phyloP scores from a whole-genome alignment of 2,797 vertebrate genomes.

The Muraenolepis orangiensis region DNA sequence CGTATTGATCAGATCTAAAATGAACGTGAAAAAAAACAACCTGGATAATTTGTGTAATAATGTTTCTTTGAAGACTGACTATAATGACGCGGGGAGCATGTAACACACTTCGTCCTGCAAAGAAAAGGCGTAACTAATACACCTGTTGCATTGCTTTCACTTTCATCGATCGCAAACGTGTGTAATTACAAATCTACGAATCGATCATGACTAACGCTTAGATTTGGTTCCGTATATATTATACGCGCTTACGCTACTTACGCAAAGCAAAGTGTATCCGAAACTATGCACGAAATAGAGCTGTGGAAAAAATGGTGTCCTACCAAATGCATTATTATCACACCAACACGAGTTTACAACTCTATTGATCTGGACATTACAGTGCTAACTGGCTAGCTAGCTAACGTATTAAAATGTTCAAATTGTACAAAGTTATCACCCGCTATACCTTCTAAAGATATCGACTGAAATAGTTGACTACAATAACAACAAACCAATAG shows the following conservation, averaged over 20 bases:
- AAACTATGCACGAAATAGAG: neutral
- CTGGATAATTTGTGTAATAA: neutral
- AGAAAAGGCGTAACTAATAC: neutral
- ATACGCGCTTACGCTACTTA: neutral
- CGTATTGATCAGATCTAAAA: too few species aligned
- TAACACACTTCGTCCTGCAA: too few species aligned
- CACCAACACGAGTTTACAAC: too few species aligned
- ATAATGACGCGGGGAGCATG: neutral
- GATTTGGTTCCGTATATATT: neutral
- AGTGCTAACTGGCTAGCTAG: conserved; percentile 57
- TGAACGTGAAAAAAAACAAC: too few species aligned
- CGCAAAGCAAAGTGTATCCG: neutral
- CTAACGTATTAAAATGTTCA: conserved; percentile 22
- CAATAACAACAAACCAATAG: neutral
- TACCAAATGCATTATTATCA: neutral
- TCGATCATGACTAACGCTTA: neutral
- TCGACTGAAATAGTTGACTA: conserved; percentile 11
- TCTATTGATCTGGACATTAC: conserved; percentile 19
- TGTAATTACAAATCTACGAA: neutral
- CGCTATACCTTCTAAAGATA: conserved; percentile 2
- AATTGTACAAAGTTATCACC: neutral
- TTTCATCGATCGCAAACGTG: neutral
- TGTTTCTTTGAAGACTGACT: neutral
- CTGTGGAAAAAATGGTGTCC: neutral
- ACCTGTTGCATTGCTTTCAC: neutral